These are phyloP conservation scores for Brevimyrus niger DNA, from an alignment of 2,113 vertebrate species.

Conservation along the genomic window DNA sequence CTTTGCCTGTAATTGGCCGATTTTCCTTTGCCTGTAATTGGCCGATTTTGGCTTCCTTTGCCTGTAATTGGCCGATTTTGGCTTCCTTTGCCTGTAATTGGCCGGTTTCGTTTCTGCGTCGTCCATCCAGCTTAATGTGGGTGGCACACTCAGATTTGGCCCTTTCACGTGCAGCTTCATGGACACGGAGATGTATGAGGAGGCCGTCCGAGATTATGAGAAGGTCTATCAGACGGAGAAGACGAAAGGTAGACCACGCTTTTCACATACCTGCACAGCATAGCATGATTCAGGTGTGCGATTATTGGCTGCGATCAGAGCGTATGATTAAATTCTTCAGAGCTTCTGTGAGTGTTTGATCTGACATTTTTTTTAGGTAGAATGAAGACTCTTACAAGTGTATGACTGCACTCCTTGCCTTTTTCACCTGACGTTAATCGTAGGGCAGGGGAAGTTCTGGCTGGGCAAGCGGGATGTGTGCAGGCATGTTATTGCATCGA, in stretches of 20 bases:
- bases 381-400: neutral
- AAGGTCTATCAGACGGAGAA: constrained; percentile 95
- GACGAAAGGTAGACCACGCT: constrained; percentile 73
- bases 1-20: neutral
- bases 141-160: constrained; percentile 19
- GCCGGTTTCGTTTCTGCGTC: neutral
- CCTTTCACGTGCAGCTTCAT: constrained; percentile 69
- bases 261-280: neutral
- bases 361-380: neutral
- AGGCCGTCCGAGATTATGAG: constrained; percentile 91
- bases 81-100: neutral
- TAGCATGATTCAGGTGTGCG: neutral
- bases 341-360: neutral
- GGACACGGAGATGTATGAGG: constrained; percentile 89
- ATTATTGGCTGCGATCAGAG: neutral
- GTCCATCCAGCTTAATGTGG: neutral
- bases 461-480: neutral
- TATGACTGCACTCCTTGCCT: neutral
- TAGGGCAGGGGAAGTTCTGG: neutral
- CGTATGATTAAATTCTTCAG: neutral
- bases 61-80: neutral
- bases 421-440: neutral
- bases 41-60: too few relatives aligned
- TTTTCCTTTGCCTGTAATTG: too few relatives aligned
- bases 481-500: neutral